A percentile compares a stretch with the other conserved stretches of the same genome.
These are phyloP conservation scores for Ancistrus triradiatus DNA, from an alignment of 2,113 vertebrate genomes.

Conservation along the genomic window DNA sequence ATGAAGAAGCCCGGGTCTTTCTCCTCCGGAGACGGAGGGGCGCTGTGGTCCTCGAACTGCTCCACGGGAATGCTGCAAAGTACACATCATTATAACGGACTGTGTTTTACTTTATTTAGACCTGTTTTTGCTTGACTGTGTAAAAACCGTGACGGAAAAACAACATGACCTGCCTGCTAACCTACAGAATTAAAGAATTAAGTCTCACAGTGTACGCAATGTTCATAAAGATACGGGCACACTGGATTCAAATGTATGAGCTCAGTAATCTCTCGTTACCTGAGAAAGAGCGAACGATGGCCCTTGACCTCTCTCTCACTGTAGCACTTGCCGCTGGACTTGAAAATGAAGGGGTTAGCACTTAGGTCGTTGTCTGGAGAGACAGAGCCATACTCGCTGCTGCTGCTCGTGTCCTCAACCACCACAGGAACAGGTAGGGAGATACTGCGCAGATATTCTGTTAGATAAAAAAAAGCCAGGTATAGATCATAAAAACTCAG, in stretches of 20 bases:
- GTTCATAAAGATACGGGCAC: background rate
- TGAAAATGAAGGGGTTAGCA: conserved; percentile 90
- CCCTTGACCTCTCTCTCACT: conserved; percentile 88
- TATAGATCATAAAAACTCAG: too few relatives aligned
- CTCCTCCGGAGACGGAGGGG: conserved; percentile 94
- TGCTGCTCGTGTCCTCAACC: conserved; percentile 94
- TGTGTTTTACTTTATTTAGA: too few relatives aligned
- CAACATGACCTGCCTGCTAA: too few relatives aligned
- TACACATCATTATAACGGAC: too few relatives aligned
- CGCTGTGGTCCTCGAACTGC: conserved; percentile 97
- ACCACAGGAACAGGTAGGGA: conserved; percentile 94
- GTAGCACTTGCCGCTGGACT: conserved; percentile 87
- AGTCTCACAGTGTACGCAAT: background rate
- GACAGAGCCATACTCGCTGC: conserved; percentile 95
- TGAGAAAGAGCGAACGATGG: conserved; percentile 83
- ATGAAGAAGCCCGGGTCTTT: conserved; percentile 95
- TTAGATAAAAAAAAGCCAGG: background rate
- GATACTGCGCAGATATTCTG: conserved; percentile 93
- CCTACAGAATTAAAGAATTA: background rate
- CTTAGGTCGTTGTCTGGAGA: conserved; percentile 94
- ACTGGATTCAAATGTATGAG: too few relatives aligned
- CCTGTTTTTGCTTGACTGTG: too few relatives aligned
- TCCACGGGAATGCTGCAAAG: conserved; percentile 88
- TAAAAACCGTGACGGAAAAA: too few relatives aligned
- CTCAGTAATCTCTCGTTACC: conserved; percentile 71